Evolutionary conservation across 1,140 invertebrate species (phyloP).

Genomic region (Psix sp.): DNA sequence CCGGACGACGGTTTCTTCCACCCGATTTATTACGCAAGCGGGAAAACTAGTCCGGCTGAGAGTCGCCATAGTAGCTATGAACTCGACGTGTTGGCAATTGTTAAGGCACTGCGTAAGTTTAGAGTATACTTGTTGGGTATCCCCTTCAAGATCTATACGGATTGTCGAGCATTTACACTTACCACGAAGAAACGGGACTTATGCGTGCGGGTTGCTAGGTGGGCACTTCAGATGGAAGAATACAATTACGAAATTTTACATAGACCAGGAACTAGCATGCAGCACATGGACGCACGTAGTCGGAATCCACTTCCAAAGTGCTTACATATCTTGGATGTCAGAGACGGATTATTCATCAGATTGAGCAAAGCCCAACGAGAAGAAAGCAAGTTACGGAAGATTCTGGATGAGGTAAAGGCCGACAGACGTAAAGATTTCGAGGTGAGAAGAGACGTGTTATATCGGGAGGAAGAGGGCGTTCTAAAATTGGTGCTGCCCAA

Average conservation of each 20-base stretch:
- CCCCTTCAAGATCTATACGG: conserved; percentile 22
- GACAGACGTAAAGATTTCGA: conserved; percentile 6
- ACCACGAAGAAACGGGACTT: conserved; percentile 61
- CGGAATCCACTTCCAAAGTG: conserved; percentile 31
- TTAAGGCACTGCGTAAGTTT: conserved; percentile 61
- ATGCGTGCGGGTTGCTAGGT: conserved; percentile 63
- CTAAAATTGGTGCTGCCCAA: conserved; percentile 7
- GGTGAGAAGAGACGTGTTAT: conserved; percentile 3
- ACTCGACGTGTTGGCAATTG: conserved; percentile 54
- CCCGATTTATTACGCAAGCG: conserved; percentile 6
- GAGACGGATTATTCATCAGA: conserved; percentile 2
- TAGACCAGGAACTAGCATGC: conserved; percentile 46
- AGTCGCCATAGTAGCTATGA: conserved; percentile 59
- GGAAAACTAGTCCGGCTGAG: conserved; percentile 21
- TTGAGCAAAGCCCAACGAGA: conserved; percentile 1
- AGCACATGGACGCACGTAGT: conserved; percentile 65
- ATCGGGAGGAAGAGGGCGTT: neutral
- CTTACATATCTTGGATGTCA: neutral
- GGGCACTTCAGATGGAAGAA: conserved; percentile 63
- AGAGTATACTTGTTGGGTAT: conserved; percentile 9
- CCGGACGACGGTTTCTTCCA: conserved; percentile 43
- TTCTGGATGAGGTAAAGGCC: neutral
- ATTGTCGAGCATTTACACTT: conserved; percentile 13
- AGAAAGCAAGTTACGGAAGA: neutral
- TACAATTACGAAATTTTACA: conserved; percentile 60